Evolutionary conservation across 2,797 vertebrate genomes (phyloP).

Genomic region (Acrossocheilus wenchowensis): DNA sequence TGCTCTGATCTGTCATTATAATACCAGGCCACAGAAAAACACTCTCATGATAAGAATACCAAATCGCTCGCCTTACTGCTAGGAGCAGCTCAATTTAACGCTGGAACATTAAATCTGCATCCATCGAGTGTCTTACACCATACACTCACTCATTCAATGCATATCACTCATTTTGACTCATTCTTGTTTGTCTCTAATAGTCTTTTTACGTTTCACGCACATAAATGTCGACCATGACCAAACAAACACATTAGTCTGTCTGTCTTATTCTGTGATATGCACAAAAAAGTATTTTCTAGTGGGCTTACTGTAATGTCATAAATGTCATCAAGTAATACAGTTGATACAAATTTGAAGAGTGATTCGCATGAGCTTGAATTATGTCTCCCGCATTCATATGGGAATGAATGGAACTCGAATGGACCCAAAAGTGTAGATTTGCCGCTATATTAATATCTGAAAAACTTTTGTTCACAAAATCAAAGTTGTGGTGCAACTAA

Average conservation of each 20-base stretch:
- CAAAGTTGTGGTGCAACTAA: neutral
- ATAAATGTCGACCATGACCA: neutral
- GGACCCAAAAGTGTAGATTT: neutral
- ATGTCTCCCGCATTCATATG: neutral
- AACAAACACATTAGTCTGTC: neutral
- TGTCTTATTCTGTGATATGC: neutral
- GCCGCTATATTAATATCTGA: neutral
- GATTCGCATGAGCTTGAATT: no score
- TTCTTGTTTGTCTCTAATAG: conserved; percentile 51
- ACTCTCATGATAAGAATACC: conserved; percentile 61
- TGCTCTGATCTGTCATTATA: conserved; percentile 79
- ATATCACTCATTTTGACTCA: conserved; percentile 11
- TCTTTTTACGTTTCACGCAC: neutral
- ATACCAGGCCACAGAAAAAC: conserved; percentile 64
- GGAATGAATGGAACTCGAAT: neutral
- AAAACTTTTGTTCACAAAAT: neutral
- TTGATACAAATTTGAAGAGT: no score
- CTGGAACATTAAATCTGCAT: conserved; percentile 37
- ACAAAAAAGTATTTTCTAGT: neutral
- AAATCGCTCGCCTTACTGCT: conserved; percentile 50
- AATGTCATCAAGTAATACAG: neutral
- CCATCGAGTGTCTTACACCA: conserved; percentile 33
- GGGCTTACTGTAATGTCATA: neutral
- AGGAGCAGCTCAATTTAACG: conserved; percentile 49
- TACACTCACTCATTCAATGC: conserved; percentile 27